Conservation (phyloP, 2,888 invertebrate genomes). For the Parelbella ahira region DNA sequence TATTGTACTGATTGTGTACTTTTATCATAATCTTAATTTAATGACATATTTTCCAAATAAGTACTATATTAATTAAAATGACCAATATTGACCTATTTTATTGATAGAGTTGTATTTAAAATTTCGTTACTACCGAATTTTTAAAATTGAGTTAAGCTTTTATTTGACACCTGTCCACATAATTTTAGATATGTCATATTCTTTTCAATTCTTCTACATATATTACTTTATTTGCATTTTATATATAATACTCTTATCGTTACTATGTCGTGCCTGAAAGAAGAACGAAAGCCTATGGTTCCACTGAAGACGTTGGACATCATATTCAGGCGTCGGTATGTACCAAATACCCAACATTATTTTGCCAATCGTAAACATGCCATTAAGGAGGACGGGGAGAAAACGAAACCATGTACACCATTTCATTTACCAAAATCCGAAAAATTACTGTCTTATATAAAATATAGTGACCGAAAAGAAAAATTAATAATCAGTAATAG, state of each 20-base stretch:
- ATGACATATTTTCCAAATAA: too few species aligned
- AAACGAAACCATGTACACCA: slow-evolving; percentile 45
- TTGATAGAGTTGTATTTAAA: too few species aligned
- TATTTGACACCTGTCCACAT: too few species aligned
- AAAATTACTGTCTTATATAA: slow-evolving; percentile 67
- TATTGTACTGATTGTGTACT: too few species aligned
- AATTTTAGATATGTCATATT: background rate
- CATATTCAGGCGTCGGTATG: slow-evolving; percentile 67
- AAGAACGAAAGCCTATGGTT: slow-evolving; percentile 62
- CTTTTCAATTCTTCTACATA: slow-evolving; percentile 1
- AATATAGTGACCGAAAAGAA: slow-evolving; percentile 66
- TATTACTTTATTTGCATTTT: background rate
- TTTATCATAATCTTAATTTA: too few species aligned
- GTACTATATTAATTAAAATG: too few species aligned
- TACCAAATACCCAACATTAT: slow-evolving; percentile 70
- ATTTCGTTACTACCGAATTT: too few species aligned
- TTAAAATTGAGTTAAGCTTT: too few species aligned
- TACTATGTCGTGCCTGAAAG: slow-evolving; percentile 53
- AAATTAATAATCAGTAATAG: slow-evolving; percentile 48
- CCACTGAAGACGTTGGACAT: slow-evolving; percentile 68
- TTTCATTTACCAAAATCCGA: slow-evolving; percentile 65
- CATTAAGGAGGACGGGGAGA: slow-evolving; percentile 35
- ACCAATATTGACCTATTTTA: too few species aligned
- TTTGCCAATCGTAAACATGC: slow-evolving; percentile 66
- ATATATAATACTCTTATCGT: slow-evolving; percentile 1